A percentile compares a stretch with the other conserved stretches of the same genome.
phyloP scores from a whole-genome alignment of 1,140 invertebrate species.

The Anagrus nilaparvatae region DNA sequence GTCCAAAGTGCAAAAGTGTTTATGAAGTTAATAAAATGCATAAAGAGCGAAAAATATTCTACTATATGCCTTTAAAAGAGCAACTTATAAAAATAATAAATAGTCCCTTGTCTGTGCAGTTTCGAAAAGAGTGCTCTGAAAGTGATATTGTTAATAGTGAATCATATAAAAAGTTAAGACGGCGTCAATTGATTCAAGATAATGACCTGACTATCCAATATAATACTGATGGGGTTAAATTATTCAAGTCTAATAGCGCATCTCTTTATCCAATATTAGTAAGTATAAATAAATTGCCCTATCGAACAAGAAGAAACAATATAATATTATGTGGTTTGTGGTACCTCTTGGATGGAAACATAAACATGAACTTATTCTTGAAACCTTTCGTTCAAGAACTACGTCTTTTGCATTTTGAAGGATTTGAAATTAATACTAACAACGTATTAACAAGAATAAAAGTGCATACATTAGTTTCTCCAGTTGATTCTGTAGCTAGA shows the following conservation, averaged over 20 bases:
- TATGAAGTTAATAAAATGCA: too few species aligned
- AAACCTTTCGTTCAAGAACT: conserved; percentile 8
- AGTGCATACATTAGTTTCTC: not conserved
- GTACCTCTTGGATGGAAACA: not conserved
- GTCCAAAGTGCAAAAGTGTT: too few species aligned
- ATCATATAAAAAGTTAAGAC: not conserved
- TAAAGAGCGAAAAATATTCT: too few species aligned
- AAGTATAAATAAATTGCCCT: not conserved
- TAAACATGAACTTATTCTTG: conserved; percentile 4
- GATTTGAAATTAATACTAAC: not conserved
- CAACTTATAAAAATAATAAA: too few species aligned
- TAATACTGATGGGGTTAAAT: not conserved
- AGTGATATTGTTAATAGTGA: not conserved
- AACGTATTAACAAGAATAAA: not conserved
- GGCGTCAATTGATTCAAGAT: not conserved
- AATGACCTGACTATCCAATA: not conserved
- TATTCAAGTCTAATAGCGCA: not conserved
- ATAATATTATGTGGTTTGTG: conserved; percentile 9
- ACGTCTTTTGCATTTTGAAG: not conserved
- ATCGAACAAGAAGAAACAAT: conserved; percentile 4
- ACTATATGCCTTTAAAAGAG: too few species aligned
- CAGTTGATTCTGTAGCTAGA: not conserved
- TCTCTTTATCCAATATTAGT: not conserved
- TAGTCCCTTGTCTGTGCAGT: too few species aligned
- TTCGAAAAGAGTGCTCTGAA: too few species aligned